phyloP scores from a whole-genome alignment of 1,140 invertebrate genomes.

The Branchinecta lynchi region DNA sequence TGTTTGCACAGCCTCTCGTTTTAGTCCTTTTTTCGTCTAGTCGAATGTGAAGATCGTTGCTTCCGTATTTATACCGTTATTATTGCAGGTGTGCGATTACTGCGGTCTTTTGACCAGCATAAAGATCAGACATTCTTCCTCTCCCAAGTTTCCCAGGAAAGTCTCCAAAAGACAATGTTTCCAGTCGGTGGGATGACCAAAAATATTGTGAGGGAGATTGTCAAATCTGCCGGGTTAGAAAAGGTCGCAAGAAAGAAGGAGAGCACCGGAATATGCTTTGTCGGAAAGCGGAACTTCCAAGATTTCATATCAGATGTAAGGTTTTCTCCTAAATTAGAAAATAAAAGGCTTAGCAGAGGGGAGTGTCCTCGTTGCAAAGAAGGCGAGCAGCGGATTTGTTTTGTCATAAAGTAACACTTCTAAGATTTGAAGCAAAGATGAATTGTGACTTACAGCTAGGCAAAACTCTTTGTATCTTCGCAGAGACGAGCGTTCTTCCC shows the following conservation, averaged over 20 bases:
- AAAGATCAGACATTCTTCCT: conserved; percentile 97
- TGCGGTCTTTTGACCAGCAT: conserved; percentile 50
- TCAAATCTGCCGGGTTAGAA: conserved; percentile 48
- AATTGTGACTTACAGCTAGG: background rate
- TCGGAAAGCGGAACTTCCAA: conserved; percentile 49
- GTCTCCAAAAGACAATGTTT: conserved; percentile 72
- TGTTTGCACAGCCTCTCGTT: too few relatives aligned
- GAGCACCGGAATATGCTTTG: conserved; percentile 93
- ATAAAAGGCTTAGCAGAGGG: background rate
- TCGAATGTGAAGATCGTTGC: too few relatives aligned
- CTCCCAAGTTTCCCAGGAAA: conserved; percentile 57
- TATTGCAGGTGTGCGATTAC: conserved; percentile 45
- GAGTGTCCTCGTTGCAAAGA: too few relatives aligned
- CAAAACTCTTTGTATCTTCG: background rate
- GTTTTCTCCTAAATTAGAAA: conserved; percentile 40
- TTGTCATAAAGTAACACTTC: conserved; percentile 43
- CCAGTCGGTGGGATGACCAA: conserved; percentile 67
- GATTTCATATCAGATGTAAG: conserved; percentile 43
- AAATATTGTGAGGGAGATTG: conserved; percentile 60
- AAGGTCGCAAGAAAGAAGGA: conserved; percentile 68
- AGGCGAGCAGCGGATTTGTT: too few relatives aligned
- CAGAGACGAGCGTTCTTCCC: too few relatives aligned
- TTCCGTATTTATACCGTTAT: conserved; percentile 19
- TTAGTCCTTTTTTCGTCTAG: too few relatives aligned
- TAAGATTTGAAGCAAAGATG: conserved; percentile 37